phyloP scores from a whole-genome alignment of 2,797 vertebrate genomes.

The Sylvia borin region DNA sequence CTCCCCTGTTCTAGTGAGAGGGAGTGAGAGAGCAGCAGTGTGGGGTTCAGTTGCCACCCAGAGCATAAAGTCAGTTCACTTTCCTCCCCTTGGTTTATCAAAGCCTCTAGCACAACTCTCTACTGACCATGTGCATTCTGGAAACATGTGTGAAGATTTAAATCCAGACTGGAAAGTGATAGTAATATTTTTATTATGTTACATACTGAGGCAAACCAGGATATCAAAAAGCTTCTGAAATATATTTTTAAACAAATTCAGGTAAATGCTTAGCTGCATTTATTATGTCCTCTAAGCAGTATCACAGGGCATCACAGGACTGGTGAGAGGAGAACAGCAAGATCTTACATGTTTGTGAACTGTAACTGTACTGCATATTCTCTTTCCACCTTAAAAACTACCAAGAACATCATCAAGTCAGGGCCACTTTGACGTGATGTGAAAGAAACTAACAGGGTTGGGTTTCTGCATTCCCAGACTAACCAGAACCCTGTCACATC shows the following conservation, averaged over 20 bases:
- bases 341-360: background rate
- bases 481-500: background rate
- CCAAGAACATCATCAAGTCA: background rate
- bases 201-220: background rate
- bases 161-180: background rate
- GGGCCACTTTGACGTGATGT: background rate
- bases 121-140: background rate
- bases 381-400: background rate
- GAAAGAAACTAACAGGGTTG: background rate
- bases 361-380: background rate
- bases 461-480: background rate
- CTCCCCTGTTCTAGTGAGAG: background rate
- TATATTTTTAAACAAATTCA: background rate
- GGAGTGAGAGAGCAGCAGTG: background rate
- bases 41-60: background rate
- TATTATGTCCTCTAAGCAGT: background rate
- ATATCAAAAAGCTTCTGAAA: background rate
- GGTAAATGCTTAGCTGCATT: background rate
- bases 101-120: background rate
- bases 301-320: background rate
- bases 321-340: background rate
- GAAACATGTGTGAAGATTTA: background rate
- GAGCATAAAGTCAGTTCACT: background rate
- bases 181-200: background rate
- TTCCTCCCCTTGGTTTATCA: background rate